A percentile compares a stretch with the other conserved stretches of the same genome.
These are phyloP conservation scores for Papilio protenor DNA, from an alignment of 2,888 invertebrate genomes.

Conservation along the genomic window DNA sequence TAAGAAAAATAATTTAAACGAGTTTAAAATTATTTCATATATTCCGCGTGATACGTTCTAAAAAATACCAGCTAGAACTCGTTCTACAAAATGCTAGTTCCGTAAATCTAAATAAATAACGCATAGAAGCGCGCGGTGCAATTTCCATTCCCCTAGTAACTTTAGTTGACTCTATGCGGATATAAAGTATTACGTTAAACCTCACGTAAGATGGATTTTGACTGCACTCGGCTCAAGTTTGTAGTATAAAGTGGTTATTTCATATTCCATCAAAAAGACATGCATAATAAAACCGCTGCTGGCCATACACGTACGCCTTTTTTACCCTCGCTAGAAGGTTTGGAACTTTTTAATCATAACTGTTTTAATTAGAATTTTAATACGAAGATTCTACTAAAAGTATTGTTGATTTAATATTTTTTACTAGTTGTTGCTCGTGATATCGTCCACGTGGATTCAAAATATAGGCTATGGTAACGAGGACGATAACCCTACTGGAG, in stretches of 20 bases:
- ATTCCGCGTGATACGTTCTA: background rate
- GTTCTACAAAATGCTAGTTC: slow-evolving; percentile 14
- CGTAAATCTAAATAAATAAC: slow-evolving; percentile 38
- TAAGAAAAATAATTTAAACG: background rate
- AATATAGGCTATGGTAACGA: no score
- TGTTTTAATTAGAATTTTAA: no score
- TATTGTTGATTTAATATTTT: no score
- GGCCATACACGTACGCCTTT: background rate
- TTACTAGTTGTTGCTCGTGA: no score
- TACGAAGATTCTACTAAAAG: no score
- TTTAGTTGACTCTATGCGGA: slow-evolving; percentile 27
- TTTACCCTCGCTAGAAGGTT: background rate
- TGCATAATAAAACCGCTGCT: slow-evolving; percentile 2
- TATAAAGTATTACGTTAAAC: slow-evolving; percentile 20
- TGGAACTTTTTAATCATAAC: no score
- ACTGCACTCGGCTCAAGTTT: slow-evolving; percentile 13
- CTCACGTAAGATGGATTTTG: slow-evolving; percentile 29
- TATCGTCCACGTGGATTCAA: no score
- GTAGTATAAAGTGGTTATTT: slow-evolving; percentile 21
- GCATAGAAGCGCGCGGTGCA: background rate
- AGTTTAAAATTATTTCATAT: background rate
- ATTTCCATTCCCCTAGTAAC: slow-evolving; percentile 20
- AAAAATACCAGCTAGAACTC: slow-evolving; percentile 10
- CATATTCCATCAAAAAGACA: slow-evolving; percentile 20
- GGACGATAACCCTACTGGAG: no score